Evolutionary conservation across 2,888 invertebrate species (phyloP), one percentile per base, ranked within the genome.

Genomic region (Sinopyrophorus schimmeli): DNA sequence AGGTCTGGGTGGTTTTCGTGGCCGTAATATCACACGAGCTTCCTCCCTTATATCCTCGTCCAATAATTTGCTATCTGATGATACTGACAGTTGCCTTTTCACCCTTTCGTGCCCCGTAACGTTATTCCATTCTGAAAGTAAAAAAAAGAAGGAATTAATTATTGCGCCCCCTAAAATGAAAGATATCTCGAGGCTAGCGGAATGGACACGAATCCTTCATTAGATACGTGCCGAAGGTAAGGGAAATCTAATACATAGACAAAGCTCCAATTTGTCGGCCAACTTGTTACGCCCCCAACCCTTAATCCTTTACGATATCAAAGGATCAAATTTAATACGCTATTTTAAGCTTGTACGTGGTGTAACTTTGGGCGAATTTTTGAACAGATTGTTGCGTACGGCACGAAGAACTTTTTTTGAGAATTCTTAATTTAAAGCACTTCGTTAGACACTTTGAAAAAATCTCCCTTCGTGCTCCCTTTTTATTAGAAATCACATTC

Each of bases 1-100:
- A 67, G 96, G 96, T 79, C 96, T 81, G 60, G 92, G 92, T 61
- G 92, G 91, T 76, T 92, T 89, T 75, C 89, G 89, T 66, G 91
- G 89, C 79, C 92, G 81, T 77, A 92, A 80, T 70, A 92, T 88
- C 63, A 92, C 92, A 73, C 89, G 81, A 59, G 90, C 85, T 75
- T 92, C 92, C 73, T 92, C 92, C 69, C 91, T 79, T 71, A 89
- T 91, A 68, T 90, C 89, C 69, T 92, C 92, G 74, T 93, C 92
- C 64, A 93, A 79, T 63, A 92, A 81, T 75, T 92, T 92, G 64
- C 92, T 92, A 78, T 93, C 92, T 65, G 92, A 92, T 56, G 92
- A 92, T 65, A 92, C 92, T 50, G 92, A 92, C 67, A 92, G 80
- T 76, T 92, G 92, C 70, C 92, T 82, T 72, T 91, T 86, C 59